phyloP scores from a whole-genome alignment of 2,797 vertebrate genomes.

The Gymnodraco acuticeps region DNA sequence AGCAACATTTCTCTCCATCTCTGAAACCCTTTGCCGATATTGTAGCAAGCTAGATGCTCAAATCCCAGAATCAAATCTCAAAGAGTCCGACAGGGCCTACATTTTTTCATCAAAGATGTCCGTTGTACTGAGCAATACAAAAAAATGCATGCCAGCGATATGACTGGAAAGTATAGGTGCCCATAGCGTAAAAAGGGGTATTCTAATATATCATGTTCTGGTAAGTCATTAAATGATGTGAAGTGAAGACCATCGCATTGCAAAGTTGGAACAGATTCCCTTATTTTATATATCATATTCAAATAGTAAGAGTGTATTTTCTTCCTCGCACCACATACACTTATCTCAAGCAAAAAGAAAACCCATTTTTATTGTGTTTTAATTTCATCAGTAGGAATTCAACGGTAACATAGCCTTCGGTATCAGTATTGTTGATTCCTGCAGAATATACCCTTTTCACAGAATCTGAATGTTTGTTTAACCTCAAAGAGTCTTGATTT shows the following conservation, averaged over 20 bases:
- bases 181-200: neutral
- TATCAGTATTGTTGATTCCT: neutral
- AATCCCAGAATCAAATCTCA: no score
- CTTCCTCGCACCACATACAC: neutral
- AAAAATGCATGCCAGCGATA: neutral
- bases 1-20: no score
- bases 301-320: neutral
- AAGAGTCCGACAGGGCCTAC: no score
- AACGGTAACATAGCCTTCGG: neutral
- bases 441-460: neutral
- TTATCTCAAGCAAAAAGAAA: neutral
- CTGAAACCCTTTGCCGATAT: no score
- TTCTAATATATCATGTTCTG: neutral
- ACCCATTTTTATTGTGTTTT: neutral
- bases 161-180: neutral
- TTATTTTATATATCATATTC: neutral
- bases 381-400: neutral
- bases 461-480: neutral
- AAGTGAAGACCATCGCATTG: neutral
- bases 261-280: neutral
- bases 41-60: no score
- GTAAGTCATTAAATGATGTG: neutral
- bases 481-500: constrained; percentile 1
- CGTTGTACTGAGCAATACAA: neutral
- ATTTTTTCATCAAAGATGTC: no score